Percentiles rank a stretch among this genome's conserved stretches.
Conservation (phyloP, 2,888 invertebrate species). For the Hydroisotoma schaefferi region DNA sequence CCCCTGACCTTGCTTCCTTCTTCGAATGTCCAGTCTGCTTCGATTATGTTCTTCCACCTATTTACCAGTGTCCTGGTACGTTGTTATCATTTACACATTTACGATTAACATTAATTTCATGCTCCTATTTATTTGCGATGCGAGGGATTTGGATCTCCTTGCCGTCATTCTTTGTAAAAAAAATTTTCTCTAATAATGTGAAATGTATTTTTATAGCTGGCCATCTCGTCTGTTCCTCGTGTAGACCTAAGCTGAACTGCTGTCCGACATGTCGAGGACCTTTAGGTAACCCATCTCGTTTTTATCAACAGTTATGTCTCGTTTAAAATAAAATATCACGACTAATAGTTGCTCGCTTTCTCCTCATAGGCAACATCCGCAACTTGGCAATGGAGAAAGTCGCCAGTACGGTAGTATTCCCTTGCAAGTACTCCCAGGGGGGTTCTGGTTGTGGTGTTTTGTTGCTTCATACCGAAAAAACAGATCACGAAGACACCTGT, state of each 20-base stretch:
- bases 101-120: too few relatives aligned
- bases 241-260: conserved; percentile 59
- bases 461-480: conserved; percentile 93
- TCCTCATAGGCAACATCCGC: conserved; percentile 75
- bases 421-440: conserved; percentile 95
- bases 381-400: conserved; percentile 99
- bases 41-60: conserved; percentile 98
- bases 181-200: too few relatives aligned
- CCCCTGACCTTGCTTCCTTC: conserved; percentile 76
- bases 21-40: conserved; percentile 98
- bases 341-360: too few relatives aligned
- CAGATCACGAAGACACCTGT: conserved; percentile 96
- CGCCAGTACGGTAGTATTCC: conserved; percentile 94
- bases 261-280: conserved; percentile 64
- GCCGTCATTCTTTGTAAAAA: too few relatives aligned
- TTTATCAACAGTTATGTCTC: neutral
- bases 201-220: too few relatives aligned
- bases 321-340: neutral
- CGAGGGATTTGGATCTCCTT: too few relatives aligned
- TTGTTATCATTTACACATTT: too few relatives aligned
- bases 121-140: too few relatives aligned
- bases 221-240: conserved; percentile 61
- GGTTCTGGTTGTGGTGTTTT: conserved; percentile 85
- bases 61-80: conserved; percentile 59
- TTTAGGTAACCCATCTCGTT: conserved; percentile 54